Base-by-base conservation (phyloP, 2,797 vertebrate genomes). In the Hydrophis major region DNA sequence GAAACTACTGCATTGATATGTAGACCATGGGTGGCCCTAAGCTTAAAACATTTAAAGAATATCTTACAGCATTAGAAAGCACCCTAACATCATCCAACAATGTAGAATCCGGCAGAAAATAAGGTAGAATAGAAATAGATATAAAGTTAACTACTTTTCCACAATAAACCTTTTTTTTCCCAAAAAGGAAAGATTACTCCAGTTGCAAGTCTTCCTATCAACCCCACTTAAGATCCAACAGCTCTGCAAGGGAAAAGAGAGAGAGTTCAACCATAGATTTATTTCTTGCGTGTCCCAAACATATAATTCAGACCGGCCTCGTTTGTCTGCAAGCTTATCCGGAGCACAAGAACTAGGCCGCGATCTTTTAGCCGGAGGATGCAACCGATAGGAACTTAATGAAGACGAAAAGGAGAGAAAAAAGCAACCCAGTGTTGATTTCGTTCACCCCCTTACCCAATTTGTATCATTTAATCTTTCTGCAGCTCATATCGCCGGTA, bases 241-340 rank as follows among this genome's bases (percentile, higher is more conserved):
- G 2, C 6, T 61, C 27, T 37, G 55, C 7, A 63, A n/a, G 86
- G 10, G 12, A 42, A 27, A 69, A 56, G 22, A 87, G 22, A 25
- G 22, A n/a, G 32, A 32, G 4, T 61, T 86, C 92, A 93, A 91
- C 86, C 53, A 91, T n/a, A 56, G 87, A 16, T 89, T 89, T 91
- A 91, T 87, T 86, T 66, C 47, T 55, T 60, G 55, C 22, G 16
- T 53, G 42, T 57, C 89, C 50, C 57, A 16, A 59, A 61, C 57
- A 28, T 78, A 18, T 55, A 47, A 32, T 22, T 20, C 42, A 86
- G 28, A 42, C 66, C 27, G 87, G 55, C 57, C 22, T 59, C 11
- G 13, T 83, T 25, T 55, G 56, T 32, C 60, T 69, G 22, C 22
- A 59, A 32, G 28, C 92, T 86, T 20, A 86, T 27, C 42, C 14